Evolutionary conservation across 2,113 vertebrate genomes (phyloP), one percentile per base, ranked within the genome.

Genomic region (Perognathus longimembris): DNA sequence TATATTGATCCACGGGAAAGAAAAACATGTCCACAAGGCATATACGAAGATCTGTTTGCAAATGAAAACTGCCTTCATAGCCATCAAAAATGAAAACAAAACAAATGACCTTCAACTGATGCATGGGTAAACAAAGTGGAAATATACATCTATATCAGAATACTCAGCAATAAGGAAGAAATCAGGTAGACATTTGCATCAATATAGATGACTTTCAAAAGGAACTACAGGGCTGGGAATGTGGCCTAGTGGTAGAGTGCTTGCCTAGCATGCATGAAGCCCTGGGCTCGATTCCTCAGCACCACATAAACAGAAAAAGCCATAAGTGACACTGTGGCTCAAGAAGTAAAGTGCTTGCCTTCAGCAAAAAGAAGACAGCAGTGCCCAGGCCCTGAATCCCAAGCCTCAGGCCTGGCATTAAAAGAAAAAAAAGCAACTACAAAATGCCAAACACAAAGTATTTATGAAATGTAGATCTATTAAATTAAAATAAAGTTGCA

Each of bases 71-170:
- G 71, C n/a, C 61, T 45, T 83, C 36, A n/a, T 73, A 78, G 64
- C 36, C 90, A 34, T n/a, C 22, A 73, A 26, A 91, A 94, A 67
- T 76, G 64, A 24, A 84, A 91, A 74, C 22, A 88, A 89, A 45
- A 32, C 26, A 92, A 90, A 40, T 34, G 54, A 7, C 30, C 5
- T 40, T 61, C 64, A 88, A 2, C 22, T 36, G 34, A 82, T 20
- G 10, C 64, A 64, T 10, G 4, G 5, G 15, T 73, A 81, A 71
- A 50, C 24, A 84, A 81, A 74, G 38, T 7, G 3, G 11, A 74
- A 71, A 61, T 21, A 30, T 82, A 63, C 18, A 90, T 40, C 26
- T 57, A 54, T 0, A 76, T 21, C 22, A 42, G 45, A 94, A 17
- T 38, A 78, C 17, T 91, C 59, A 70, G 32, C 36, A 67, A 42